Percentiles rank a stretch among this genome's conserved stretches.
These are phyloP conservation scores for Rhyacophila evoluta DNA, from an alignment of 2,888 invertebrate species.

Conservation along the genomic window DNA sequence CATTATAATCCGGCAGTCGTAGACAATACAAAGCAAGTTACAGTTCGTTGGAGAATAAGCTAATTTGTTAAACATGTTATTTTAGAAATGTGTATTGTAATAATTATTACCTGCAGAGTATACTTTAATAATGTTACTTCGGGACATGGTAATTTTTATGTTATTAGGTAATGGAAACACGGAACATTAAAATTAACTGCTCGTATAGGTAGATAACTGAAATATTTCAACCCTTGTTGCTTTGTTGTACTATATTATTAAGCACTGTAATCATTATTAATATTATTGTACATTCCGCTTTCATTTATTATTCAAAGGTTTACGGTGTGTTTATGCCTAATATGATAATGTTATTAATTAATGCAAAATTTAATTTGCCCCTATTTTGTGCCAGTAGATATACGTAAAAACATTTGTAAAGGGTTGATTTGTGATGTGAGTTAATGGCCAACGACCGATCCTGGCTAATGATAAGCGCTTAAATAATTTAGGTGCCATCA, in stretches of 20 bases:
- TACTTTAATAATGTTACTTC: slow-evolving; percentile 1
- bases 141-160: slow-evolving; percentile 18
- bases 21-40: not conserved
- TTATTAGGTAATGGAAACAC: not conserved
- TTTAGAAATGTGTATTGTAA: slow-evolving; percentile 10
- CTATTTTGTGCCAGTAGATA: too few species aligned
- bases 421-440: too few species aligned
- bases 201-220: not conserved
- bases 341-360: too few species aligned
- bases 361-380: too few species aligned
- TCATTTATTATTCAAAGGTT: not conserved
- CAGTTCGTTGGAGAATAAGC: slow-evolving; percentile 22
- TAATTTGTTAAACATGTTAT: slow-evolving; percentile 12
- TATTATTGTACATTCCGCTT: not conserved
- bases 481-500: too few species aligned
- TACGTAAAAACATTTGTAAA: too few species aligned
- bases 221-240: slow-evolving; percentile 10
- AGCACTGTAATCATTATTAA: not conserved
- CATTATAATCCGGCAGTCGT: slow-evolving; percentile 1
- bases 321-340: too few species aligned
- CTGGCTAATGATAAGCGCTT: too few species aligned
- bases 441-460: too few species aligned
- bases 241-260: not conserved
- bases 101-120: slow-evolving; percentile 10
- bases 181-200: not conserved